phyloP scores from a whole-genome alignment of 2,888 invertebrate genomes.

The Elysia crispata region DNA sequence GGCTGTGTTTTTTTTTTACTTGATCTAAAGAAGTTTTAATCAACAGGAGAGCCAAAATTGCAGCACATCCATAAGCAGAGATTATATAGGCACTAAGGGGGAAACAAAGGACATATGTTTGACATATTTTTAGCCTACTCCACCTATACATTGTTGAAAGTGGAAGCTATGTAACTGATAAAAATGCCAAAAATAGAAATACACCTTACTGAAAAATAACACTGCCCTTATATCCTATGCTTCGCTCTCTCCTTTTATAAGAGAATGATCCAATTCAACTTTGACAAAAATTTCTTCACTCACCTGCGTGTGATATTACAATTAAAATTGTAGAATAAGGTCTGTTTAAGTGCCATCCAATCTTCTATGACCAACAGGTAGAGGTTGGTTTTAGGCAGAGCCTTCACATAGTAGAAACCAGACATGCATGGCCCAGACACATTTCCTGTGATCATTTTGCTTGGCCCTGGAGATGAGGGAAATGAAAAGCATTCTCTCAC shows the following conservation, averaged over 20 bases:
- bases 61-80: too few species aligned
- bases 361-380: slow-evolving; percentile 78
- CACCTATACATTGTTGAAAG: too few species aligned
- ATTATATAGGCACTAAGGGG: too few species aligned
- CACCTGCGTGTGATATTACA: slow-evolving; percentile 77
- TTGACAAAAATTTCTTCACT: neutral
- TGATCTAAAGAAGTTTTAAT: too few species aligned
- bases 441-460: slow-evolving; percentile 77
- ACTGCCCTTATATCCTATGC: too few species aligned
- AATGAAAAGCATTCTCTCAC: too few species aligned
- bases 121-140: too few species aligned
- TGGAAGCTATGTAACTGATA: too few species aligned
- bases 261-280: neutral
- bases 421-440: slow-evolving; percentile 78
- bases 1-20: too few species aligned
- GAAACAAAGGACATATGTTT: too few species aligned
- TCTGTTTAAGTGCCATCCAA: slow-evolving; percentile 73
- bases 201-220: neutral
- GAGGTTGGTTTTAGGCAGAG: slow-evolving; percentile 77
- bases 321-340: slow-evolving; percentile 77
- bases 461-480: slow-evolving; percentile 66
- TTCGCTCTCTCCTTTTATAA: neutral
- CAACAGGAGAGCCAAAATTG: too few species aligned
- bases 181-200: too few species aligned
- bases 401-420: slow-evolving; percentile 78